Evolutionary conservation across 2,888 invertebrate genomes (phyloP), one percentile per base, ranked within the genome.

Genomic region (Pharmacophagus antenor): DNA sequence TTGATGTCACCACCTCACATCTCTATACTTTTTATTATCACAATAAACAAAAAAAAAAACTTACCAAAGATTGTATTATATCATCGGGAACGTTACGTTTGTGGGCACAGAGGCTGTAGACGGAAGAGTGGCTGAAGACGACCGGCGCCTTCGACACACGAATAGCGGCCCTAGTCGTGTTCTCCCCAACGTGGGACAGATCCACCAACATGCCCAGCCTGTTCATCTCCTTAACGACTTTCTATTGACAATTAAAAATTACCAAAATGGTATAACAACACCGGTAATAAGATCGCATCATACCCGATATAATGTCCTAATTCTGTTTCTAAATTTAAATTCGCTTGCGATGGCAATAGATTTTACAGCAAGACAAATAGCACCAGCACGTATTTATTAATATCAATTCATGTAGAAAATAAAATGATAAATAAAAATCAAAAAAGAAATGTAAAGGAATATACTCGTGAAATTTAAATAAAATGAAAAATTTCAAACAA

Each of bases 201-300:
- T 95, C 95, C 54, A 95, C 93, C 71, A 95, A 82, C 95, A 95
- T 95, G 0, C 95, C 95, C 18, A 95, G 88, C 0, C 95, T 92
- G 82, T 95, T 95, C 95, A 95, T 95, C 83, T 95, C 95, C 62
- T 91, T 92, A 2, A 95, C 93, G 62, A 95, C 93, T 84, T 92
- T 93, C 93, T 93, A 88, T 67, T 58, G 69, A 74, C 77, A 80
- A 64, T 52, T 27, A 12, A 44, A 31, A 44, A 31, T 6, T n/a
- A 17, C 15, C 42, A 42, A 15, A n/a, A 3, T 15, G 15, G 12
- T 1, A 7, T 12, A 12, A 31, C 15, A 31, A 10, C 10, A 31
- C 31, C 3, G 31, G 10, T 10, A 31, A 31, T 12, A 1, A 27
- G 7, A 31, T 12, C 17, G 42, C 42, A 17, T 15, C 15, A 8